A percentile compares a stretch with the other conserved stretches of the same genome.
phyloP scores from a whole-genome alignment of 2,888 invertebrate species.

The Electrophaes corylata region DNA sequence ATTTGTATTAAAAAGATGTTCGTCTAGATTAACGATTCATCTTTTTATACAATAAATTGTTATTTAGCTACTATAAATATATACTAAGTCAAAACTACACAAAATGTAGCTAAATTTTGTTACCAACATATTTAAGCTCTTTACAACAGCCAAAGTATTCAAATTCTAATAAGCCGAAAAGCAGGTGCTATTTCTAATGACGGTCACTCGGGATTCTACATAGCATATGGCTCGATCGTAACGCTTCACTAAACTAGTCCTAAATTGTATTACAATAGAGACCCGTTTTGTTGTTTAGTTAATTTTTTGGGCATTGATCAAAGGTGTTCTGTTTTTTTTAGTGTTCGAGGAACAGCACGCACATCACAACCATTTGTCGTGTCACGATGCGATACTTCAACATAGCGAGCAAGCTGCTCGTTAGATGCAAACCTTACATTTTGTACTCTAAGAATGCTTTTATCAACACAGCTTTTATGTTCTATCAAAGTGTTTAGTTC shows the following conservation, averaged over 20 bases:
- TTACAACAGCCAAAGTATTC: conserved; percentile 36
- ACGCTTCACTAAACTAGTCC: conserved; percentile 12
- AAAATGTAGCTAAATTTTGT: neutral
- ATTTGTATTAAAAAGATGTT: too few relatives aligned
- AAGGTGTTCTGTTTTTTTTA: conserved; percentile 29
- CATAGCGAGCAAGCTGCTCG: too few relatives aligned
- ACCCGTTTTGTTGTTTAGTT: conserved; percentile 1
- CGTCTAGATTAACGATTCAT: too few relatives aligned
- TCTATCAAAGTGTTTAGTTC: neutral
- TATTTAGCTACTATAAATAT: too few relatives aligned
- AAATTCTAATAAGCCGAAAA: conserved; percentile 54
- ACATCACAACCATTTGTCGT: conserved; percentile 11
- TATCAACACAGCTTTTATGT: neutral
- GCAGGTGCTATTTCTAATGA: conserved; percentile 69
- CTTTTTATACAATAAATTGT: too few relatives aligned
- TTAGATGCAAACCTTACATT: too few relatives aligned
- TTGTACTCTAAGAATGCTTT: neutral
- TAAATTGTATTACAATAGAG: conserved; percentile 19
- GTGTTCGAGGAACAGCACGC: conserved; percentile 19
- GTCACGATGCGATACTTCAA: neutral
- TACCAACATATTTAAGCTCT: neutral
- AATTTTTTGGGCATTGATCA: conserved; percentile 20
- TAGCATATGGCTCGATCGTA: conserved; percentile 49
- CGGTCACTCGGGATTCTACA: conserved; percentile 51
- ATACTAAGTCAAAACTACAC: too few relatives aligned